phyloP scores from a whole-genome alignment of 2,113 vertebrate genomes.

The Engystomops pustulosus region DNA sequence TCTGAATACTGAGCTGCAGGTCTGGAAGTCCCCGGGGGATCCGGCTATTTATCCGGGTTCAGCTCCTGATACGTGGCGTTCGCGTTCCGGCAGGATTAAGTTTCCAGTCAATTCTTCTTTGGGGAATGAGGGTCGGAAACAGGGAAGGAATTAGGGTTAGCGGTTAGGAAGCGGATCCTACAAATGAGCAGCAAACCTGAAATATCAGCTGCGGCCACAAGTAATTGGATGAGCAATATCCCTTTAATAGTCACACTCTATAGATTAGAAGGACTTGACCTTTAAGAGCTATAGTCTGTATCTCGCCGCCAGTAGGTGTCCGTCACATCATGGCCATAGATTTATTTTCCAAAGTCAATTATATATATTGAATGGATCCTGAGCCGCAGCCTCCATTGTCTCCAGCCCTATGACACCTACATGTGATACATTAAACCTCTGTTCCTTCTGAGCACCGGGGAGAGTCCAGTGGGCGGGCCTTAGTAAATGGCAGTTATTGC shows the following conservation, averaged over 20 bases:
- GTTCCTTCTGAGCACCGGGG: too few species aligned
- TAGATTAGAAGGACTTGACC: neutral
- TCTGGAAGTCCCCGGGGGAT: neutral
- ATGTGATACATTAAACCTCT: too few species aligned
- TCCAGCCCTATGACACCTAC: too few species aligned
- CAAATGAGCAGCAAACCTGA: neutral
- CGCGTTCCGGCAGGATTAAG: neutral
- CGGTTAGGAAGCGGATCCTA: too few species aligned
- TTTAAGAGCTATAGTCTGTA: too few species aligned
- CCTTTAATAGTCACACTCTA: slow-evolving; percentile 1
- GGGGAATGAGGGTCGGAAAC: neutral
- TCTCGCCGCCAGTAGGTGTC: too few species aligned
- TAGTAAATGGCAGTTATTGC: too few species aligned
- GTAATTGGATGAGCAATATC: neutral
- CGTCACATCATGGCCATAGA: too few species aligned
- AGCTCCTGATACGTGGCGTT: neutral
- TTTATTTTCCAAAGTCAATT: too few species aligned
- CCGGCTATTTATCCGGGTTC: neutral
- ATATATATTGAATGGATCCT: too few species aligned
- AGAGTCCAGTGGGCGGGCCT: too few species aligned
- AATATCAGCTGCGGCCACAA: neutral
- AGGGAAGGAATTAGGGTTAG: neutral
- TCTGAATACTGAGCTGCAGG: neutral
- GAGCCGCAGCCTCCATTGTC: too few species aligned
- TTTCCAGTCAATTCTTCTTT: neutral